A percentile compares a stretch with the other conserved stretches of the same genome.
phyloP scores from a whole-genome alignment of 1,140 invertebrate genomes.

The Orussus abietinus region DNA sequence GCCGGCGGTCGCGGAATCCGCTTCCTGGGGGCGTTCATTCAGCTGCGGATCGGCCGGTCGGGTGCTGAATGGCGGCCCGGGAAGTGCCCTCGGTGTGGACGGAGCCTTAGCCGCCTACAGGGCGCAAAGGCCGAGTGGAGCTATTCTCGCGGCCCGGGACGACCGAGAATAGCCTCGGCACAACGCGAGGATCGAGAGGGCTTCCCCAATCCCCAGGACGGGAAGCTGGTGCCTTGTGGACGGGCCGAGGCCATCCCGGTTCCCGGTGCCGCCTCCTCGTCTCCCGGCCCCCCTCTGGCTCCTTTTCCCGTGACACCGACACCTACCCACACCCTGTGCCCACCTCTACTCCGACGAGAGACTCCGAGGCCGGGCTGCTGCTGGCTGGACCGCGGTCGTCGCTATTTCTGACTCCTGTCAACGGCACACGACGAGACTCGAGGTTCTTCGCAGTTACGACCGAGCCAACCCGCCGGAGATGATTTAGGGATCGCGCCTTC shows the following conservation, averaged over 20 bases:
- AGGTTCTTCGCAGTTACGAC: not conserved
- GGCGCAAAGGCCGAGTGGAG: conserved; percentile 10
- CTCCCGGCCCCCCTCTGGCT: not conserved
- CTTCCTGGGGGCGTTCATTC: too few species aligned
- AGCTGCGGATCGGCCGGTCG: too few species aligned
- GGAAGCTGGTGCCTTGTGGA: conserved; percentile 1
- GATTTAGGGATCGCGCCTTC: too few species aligned
- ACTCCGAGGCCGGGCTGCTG: conserved; percentile 1
- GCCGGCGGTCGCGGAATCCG: too few species aligned
- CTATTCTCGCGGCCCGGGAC: conserved; percentile 27
- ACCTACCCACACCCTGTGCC: not conserved
- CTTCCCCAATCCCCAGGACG: conserved; percentile 28
- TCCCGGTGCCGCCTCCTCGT: too few species aligned
- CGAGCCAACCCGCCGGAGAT: too few species aligned
- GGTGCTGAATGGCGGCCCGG: too few species aligned
- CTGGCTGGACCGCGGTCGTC: conserved; percentile 7
- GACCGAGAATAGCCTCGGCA: conserved; percentile 24
- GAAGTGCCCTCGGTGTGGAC: not conserved
- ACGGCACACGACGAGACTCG: conserved; percentile 1
- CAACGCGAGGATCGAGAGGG: conserved; percentile 24
- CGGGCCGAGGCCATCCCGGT: too few species aligned
- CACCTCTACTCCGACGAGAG: conserved; percentile 2
- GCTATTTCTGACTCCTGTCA: conserved; percentile 17
- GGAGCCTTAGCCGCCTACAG: conserved; percentile 1
- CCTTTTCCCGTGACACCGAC: conserved; percentile 3